Evolutionary conservation across 1,140 invertebrate genomes (phyloP), one percentile per base, ranked within the genome.

Genomic region (Whitmania pigra): DNA sequence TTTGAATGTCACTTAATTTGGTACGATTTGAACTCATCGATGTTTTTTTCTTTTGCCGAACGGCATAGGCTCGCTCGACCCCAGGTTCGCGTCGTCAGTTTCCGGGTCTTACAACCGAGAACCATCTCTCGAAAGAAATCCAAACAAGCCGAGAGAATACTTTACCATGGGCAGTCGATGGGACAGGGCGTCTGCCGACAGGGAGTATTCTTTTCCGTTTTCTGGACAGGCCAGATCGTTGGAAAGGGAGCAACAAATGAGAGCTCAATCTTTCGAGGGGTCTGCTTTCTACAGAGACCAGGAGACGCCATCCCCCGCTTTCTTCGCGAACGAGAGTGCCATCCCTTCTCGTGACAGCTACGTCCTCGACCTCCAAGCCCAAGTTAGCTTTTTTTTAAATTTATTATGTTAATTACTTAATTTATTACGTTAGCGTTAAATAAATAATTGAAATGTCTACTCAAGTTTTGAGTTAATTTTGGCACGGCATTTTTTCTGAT

Each of bases 281-380:
- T 25, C 36, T 11, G 69, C 17, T 22, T 72, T 55, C 66, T 49
- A 72, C 25, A 29, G 73, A 22, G 40, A 57, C 0, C 25, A 43
- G 15, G 54, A 68, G 29, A 49, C 31, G 0, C 49, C 66, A 27
- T 60, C 53, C 7, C 49, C 49, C 2, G 53, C 31, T 9, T 53
- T 54, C 29, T 74, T 69, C 22, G 7, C 43, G 29, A 66, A 43
- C 25, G 71, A 74, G 25, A 31, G 15, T n/a, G 2, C 71, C 2
- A 49, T 27, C 18, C 63, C 43, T 54, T 49, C 55, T 74, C 73
- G 78, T 74, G 78, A 78, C 63, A 76, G 78, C 67, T 75, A 81
- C 53, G 78, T 97, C 77, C 90, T 92, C 57, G 94, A 97, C 80
- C 86, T 97, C 54, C 93, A 97, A 83, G 88, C 90, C 77, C 92